Evolutionary conservation across 2,113 vertebrate genomes (phyloP), one percentile per base, ranked within the genome.

Genomic region (Cygnus buccinator): DNA sequence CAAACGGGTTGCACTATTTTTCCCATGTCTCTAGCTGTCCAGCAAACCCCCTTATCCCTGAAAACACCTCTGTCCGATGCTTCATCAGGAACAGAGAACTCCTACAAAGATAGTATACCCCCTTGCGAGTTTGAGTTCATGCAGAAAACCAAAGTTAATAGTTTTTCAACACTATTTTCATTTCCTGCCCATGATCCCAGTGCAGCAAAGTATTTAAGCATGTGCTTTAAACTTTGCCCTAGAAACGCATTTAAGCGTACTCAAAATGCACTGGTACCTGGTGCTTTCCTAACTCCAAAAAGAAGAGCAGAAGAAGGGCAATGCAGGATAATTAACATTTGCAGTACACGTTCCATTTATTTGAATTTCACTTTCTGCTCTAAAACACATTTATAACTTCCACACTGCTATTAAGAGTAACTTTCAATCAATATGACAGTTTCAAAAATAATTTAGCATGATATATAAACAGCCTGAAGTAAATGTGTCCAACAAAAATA

Each of bases 341-440:
- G 33, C 26, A 62, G 50, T 59, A 75, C 41, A 72, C 5, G 43
- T 74, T 89, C 59, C 39, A 90, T 72, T 91, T 58, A 78, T 81
- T 13, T 55, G 70, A 96, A 87, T 92, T 92, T 85, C 55, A 62
- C 71, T 87, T 89, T 93, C 89, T 82, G 41, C 84, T 95, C 77
- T 68, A 72, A 91, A 67, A 39, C 48, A 58, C 44, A 83, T 41
- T 75, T 72, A 31, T 29, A 76, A 73, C 76, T 92, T 89, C 59
- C 74, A 91, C 21, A 33, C 44, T 87, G 77, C 81, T 89, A 90
- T 96, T 97, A 76, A 95, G 89, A 95, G 92, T 73, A 90, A 94
- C 87, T 96, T 97, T 92, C 97, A 96, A 97, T 96, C 96, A 96
- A 82, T 89, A 87, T 72, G 93, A 97, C 95, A 96, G 89, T 84